phyloP scores from a whole-genome alignment of 1,140 invertebrate genomes.

The Procambarus clarkii region DNA sequence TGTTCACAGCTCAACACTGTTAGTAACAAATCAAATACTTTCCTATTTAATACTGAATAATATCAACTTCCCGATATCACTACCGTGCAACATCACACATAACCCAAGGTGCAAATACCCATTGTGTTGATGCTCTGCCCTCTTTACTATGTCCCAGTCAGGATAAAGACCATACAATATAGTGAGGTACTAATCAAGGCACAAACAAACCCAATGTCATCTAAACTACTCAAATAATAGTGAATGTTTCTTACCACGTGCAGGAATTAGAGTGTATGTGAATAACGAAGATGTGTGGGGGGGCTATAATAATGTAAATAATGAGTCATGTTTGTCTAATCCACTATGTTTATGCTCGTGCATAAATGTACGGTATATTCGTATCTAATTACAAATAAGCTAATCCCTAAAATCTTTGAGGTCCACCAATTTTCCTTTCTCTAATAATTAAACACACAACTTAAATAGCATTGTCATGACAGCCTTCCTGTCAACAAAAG shows the following conservation, averaged over 20 bases:
- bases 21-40: too few species aligned
- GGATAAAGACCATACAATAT: neutral
- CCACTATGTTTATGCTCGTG: too few species aligned
- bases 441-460: neutral
- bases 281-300: too few species aligned
- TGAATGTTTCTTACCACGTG: neutral
- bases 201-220: neutral
- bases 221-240: neutral
- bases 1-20: too few species aligned
- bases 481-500: neutral
- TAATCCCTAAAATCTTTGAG: neutral
- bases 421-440: neutral
- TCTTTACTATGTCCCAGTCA: neutral
- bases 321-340: too few species aligned
- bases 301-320: too few species aligned
- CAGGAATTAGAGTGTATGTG: too few species aligned
- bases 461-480: neutral
- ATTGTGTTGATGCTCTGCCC: neutral
- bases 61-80: neutral
- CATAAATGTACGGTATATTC: too few species aligned
- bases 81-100: neutral
- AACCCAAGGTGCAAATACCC: neutral
- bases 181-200: conserved; percentile 19
- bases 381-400: too few species aligned
- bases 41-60: neutral